Evolutionary conservation across 2,113 vertebrate genomes (phyloP).

Genomic region (Tympanuchus pallidicinctus): DNA sequence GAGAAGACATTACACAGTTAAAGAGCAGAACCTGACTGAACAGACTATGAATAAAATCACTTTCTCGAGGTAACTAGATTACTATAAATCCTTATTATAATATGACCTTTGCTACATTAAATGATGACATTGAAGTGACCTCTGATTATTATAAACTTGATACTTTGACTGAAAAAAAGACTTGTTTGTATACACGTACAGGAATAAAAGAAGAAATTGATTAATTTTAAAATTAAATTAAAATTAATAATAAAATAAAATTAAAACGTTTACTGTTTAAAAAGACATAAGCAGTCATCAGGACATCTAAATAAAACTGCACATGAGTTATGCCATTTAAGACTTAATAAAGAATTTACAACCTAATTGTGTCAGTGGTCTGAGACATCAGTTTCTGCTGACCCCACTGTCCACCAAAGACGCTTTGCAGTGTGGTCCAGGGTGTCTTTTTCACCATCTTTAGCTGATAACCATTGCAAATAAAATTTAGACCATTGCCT

Average conservation of each 20-base stretch:
- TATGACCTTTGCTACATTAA: background rate
- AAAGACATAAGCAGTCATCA: background rate
- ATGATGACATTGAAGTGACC: background rate
- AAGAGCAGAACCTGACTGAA: background rate
- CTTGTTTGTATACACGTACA: background rate
- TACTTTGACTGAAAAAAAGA: background rate
- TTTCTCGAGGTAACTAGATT: background rate
- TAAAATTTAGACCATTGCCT: background rate
- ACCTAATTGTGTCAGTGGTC: background rate
- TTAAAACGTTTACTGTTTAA: background rate
- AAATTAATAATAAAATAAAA: background rate
- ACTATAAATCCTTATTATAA: background rate
- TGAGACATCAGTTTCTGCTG: background rate
- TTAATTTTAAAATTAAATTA: no score
- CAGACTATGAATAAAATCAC: background rate
- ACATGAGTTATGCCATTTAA: background rate
- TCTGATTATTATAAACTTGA: background rate
- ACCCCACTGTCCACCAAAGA: background rate
- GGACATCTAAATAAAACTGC: background rate
- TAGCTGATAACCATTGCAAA: background rate
- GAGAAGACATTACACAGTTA: background rate
- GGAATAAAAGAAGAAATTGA: background rate
- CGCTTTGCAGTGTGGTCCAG: background rate
- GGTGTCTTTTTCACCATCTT: background rate
- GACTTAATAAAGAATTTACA: background rate